Percentiles rank a stretch among this genome's conserved stretches.
Conservation (phyloP, 2,888 invertebrate species). For the Acleris emargana region DNA sequence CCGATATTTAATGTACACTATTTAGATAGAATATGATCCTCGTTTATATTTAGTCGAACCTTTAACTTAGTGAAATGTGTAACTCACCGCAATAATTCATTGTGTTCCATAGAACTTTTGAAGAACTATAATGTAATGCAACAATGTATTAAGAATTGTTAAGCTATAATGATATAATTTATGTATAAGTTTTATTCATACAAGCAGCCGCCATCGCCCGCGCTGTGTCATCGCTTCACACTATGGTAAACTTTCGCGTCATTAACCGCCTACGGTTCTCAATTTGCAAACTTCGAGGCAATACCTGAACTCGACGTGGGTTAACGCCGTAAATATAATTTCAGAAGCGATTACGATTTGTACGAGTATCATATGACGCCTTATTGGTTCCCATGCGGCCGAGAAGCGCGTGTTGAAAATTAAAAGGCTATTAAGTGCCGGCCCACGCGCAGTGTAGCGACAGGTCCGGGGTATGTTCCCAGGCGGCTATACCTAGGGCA, state of each 20-base stretch:
- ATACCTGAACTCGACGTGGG: slow-evolving; percentile 26
- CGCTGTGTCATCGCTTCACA: slow-evolving; percentile 19
- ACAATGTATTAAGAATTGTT: slow-evolving; percentile 4
- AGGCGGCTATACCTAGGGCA: slow-evolving; percentile 45
- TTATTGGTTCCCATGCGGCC: slow-evolving; percentile 54
- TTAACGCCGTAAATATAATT: slow-evolving; percentile 41
- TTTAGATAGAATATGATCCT: slow-evolving; percentile 75
- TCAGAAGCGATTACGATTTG: slow-evolving; percentile 55
- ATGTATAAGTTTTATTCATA: slow-evolving; percentile 6
- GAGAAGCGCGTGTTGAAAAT: slow-evolving; percentile 74
- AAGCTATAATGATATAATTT: neutral
- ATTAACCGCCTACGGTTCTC: slow-evolving; percentile 30
- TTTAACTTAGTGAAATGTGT: slow-evolving; percentile 65
- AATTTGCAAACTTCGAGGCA: slow-evolving; percentile 32
- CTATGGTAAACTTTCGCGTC: slow-evolving; percentile 8
- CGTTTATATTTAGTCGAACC: slow-evolving; percentile 74
- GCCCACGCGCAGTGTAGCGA: slow-evolving; percentile 63
- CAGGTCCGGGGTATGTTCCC: slow-evolving; percentile 63
- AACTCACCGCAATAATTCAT: slow-evolving; percentile 61
- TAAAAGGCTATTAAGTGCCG: slow-evolving; percentile 75
- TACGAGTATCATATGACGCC: slow-evolving; percentile 56
- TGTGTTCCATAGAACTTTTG: slow-evolving; percentile 37
- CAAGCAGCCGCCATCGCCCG: neutral
- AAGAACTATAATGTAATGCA: slow-evolving; percentile 4
- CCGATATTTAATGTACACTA: slow-evolving; percentile 80